Conservation (phyloP, 2,797 vertebrate genomes). For the Lutra lutra region DNA sequence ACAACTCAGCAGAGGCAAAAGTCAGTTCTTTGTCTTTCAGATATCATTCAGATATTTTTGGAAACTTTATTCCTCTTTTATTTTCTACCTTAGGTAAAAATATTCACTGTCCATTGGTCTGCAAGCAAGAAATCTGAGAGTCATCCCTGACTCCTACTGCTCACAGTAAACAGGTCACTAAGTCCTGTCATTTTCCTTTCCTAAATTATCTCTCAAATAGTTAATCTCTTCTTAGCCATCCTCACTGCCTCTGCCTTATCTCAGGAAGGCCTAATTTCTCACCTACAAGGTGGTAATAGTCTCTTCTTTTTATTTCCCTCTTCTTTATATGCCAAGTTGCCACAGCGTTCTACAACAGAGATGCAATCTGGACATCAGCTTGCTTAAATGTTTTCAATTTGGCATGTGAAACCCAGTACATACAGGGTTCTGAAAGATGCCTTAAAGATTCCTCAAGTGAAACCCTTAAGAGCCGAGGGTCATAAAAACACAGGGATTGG, state of each 20-base stretch:
- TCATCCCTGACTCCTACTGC: background rate
- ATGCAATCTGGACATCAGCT: background rate
- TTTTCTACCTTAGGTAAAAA: background rate
- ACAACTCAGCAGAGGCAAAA: background rate
- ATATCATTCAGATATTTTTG: background rate
- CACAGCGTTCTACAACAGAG: background rate
- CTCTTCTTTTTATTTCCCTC: background rate
- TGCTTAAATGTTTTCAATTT: background rate
- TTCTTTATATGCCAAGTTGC: background rate
- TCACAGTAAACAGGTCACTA: background rate
- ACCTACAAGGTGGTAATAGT: background rate
- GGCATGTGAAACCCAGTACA: background rate
- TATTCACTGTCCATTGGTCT: background rate
- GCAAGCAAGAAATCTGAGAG: constrained; percentile 30
- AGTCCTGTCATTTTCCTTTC: background rate
- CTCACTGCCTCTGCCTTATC: background rate
- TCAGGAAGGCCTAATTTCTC: background rate
- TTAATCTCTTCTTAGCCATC: background rate
- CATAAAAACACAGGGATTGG: background rate
- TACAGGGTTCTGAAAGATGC: background rate
- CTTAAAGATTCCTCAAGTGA: background rate
- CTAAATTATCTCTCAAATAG: background rate
- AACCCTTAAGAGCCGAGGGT: background rate
- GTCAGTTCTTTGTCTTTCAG: background rate
- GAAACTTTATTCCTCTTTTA: background rate